Percentiles rank a stretch among this genome's conserved stretches.
phyloP scores from a whole-genome alignment of 2,797 vertebrate genomes.

The Parauchenoglanis punctatus region DNA sequence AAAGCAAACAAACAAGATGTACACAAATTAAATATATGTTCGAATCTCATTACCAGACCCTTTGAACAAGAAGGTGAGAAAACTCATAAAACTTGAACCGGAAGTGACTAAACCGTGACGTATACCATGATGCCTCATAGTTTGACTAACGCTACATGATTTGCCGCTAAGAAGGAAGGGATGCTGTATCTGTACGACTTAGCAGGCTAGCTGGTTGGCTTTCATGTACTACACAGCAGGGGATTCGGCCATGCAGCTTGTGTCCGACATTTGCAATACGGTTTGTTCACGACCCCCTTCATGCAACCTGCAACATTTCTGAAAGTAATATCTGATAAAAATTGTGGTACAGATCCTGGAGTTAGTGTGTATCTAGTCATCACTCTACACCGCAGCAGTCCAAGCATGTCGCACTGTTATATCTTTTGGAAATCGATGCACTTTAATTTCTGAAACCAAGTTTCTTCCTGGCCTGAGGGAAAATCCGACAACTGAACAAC shows the following conservation, averaged over 20 bases:
- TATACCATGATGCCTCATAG: too few species aligned
- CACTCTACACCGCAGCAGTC: background rate
- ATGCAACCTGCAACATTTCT: background rate
- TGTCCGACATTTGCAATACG: too few species aligned
- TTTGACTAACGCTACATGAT: background rate
- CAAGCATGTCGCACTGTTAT: background rate
- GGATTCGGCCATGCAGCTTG: background rate
- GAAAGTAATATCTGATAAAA: background rate
- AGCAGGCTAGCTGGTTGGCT: background rate
- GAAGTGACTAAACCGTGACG: too few species aligned
- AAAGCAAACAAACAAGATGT: background rate
- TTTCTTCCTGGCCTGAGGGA: background rate
- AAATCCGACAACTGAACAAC: background rate
- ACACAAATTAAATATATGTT: background rate
- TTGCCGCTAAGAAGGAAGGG: background rate
- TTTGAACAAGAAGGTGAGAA: background rate
- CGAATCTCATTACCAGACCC: background rate
- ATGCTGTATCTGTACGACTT: background rate
- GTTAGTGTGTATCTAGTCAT: background rate
- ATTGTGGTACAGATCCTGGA: too few species aligned
- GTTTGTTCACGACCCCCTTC: background rate
- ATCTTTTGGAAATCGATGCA: conserved; percentile 12
- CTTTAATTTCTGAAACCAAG: conserved; percentile 6
- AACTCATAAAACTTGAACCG: too few species aligned
- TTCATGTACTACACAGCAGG: background rate